Base-by-base conservation (phyloP, 2,888 invertebrate genomes). In the Eurytoma adleriae region DNA sequence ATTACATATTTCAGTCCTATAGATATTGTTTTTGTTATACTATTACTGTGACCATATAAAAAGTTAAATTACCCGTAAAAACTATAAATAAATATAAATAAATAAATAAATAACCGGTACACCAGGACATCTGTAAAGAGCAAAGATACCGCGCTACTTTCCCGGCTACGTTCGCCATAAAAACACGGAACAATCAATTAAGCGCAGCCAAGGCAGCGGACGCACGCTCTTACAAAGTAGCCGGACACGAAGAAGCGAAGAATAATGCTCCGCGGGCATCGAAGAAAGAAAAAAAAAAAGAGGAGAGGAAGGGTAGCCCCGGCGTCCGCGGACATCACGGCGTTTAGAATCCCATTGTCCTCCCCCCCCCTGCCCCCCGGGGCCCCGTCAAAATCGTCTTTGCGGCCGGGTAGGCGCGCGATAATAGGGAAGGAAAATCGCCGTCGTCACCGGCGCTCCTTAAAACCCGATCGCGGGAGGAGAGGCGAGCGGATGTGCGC, bases 371-470 rank as follows among this genome's bases (percentile, higher is more conserved):
- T 24, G 24, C 40, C 40, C 40, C 40, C 40, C 7, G 10, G 40
- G 10, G 14, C 72, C 27, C n/a, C 52, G 24, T 64, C 62, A 54
- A 69, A 59, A 67, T 76, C 69, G 61, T 61, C 61, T 74, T 74
- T 68, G 50, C 40, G 30, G 16, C 27, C 30, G 62, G 18, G 1
- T 10, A 48, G 13, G 50, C 52, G 52, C 24, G 54, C 52, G 72
- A 72, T 78, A 72, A 72, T 72, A 72, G 72, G 40, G 40, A 40
- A 78, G 27, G 78, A 78, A 72, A 78, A 72, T 72, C 50, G 52
- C 24, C 57, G 78, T 71, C 59, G 64, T 76, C 76, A 76, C 68
- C 59, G 69, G 14, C 27, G 66, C 66, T 78, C 57, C 78, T 78
- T 78, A 78, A 40, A 61, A 40, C 61, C 59, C 48, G 54, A 54